These are phyloP conservation scores for Neosalanx taihuensis DNA, from an alignment of 2,797 vertebrate genomes.

Conservation along the genomic window DNA sequence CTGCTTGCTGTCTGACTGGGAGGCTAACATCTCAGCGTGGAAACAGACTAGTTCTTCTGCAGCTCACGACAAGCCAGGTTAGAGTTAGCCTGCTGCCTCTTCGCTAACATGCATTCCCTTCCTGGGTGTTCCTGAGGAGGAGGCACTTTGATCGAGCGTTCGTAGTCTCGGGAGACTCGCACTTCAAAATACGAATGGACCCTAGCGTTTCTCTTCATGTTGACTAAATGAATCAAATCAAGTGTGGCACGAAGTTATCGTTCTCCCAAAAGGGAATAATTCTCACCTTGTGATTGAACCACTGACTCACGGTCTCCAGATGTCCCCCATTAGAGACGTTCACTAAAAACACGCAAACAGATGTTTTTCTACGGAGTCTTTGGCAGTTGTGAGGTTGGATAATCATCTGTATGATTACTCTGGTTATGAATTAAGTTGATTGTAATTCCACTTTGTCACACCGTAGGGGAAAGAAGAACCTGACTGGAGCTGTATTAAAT, in stretches of 20 bases:
- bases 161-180: background rate
- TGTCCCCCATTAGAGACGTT: background rate
- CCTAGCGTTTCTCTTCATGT: background rate
- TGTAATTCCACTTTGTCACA: too few relatives aligned
- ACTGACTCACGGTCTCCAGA: background rate
- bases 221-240: background rate
- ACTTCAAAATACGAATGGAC: background rate
- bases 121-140: background rate
- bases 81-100: too few relatives aligned
- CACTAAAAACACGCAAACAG: background rate
- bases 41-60: background rate
- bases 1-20: constrained; percentile 3
- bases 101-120: too few relatives aligned
- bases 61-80: background rate
- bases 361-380: constrained; percentile 15
- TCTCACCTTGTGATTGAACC: background rate
- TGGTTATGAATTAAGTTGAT: constrained; percentile 24
- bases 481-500: too few relatives aligned
- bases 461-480: too few relatives aligned
- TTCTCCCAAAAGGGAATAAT: background rate
- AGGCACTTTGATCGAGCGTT: background rate
- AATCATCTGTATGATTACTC: constrained; percentile 46
- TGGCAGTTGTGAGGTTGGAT: constrained; percentile 4
- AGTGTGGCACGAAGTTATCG: too few relatives aligned
- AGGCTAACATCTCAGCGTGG: constrained; percentile 22